A percentile compares a stretch with the other conserved stretches of the same genome.
These are phyloP conservation scores for Epizoanthus stellaris DNA, from an alignment of 92 coral and sea anemone genomes.

Conservation along the genomic window DNA sequence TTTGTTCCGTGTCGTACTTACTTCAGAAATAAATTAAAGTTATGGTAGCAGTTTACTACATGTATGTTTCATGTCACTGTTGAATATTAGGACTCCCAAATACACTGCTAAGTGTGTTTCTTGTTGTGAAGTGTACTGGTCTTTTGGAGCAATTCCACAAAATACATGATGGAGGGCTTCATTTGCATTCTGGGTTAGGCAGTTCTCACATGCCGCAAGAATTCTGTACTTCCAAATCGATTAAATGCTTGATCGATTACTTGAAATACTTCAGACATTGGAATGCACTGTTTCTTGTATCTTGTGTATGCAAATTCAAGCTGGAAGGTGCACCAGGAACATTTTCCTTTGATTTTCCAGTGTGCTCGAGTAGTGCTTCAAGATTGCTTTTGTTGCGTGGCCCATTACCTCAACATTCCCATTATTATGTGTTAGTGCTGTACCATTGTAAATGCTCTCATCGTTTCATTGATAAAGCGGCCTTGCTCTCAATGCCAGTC, in stretches of 20 bases:
- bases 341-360: constrained; percentile 45
- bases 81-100: constrained; percentile 35
- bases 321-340: constrained; percentile 64
- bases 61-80: constrained; percentile 9
- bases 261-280: constrained; percentile 29
- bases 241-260: constrained; percentile 43
- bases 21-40: too few species aligned
- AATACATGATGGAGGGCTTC: constrained; percentile 39
- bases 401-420: constrained; percentile 56
- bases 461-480: too few species aligned
- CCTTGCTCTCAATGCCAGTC: too few species aligned
- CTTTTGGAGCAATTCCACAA: constrained; percentile 56
- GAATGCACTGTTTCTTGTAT: constrained; percentile 47
- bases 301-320: constrained; percentile 40
- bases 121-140: constrained; percentile 48
- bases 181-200: constrained; percentile 54
- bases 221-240: constrained; percentile 48
- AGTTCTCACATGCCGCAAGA: constrained; percentile 68
- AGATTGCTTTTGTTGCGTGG: constrained; percentile 65
- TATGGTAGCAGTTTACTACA: too few species aligned
- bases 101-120: constrained; percentile 31
- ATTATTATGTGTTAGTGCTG: constrained; percentile 28
- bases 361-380: constrained; percentile 67
- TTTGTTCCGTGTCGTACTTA: too few species aligned
- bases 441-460: too few species aligned